phyloP scores from a whole-genome alignment of 2,113 vertebrate species.

The Regulus satrapa region DNA sequence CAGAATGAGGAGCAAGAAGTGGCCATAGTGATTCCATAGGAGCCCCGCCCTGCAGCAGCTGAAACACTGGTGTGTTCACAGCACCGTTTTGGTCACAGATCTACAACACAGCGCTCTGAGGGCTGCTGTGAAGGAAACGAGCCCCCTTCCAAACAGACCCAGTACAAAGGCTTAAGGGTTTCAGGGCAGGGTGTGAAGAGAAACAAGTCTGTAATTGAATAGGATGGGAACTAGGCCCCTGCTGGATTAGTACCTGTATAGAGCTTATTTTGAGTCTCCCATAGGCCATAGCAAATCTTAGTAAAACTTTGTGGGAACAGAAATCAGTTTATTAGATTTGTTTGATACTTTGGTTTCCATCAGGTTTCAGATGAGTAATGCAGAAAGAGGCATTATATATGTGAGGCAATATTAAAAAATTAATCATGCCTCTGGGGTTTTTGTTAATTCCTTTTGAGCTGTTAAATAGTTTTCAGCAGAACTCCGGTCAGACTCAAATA shows the following conservation, averaged over 20 bases:
- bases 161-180: not conserved
- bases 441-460: not conserved
- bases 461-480: not conserved
- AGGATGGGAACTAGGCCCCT: not conserved
- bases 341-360: not conserved
- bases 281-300: not conserved
- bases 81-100: not conserved
- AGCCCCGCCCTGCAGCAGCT: not conserved
- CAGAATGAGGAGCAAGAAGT: not conserved
- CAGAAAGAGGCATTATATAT: not conserved
- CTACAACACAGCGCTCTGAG: not conserved
- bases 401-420: not conserved
- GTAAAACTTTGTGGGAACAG: not conserved
- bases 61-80: not conserved
- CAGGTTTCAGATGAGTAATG: not conserved
- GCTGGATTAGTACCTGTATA: not conserved
- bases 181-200: not conserved
- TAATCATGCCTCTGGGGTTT: not conserved
- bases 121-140: not conserved
- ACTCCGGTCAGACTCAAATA: not conserved
- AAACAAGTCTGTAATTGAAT: not conserved
- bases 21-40: not conserved
- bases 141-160: not conserved
- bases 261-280: not conserved
- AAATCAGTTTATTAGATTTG: not conserved